A percentile compares a stretch with the other conserved stretches of the same genome.
Evolutionary conservation across 2,797 vertebrate species (phyloP).

Genomic region (Platalea minor): DNA sequence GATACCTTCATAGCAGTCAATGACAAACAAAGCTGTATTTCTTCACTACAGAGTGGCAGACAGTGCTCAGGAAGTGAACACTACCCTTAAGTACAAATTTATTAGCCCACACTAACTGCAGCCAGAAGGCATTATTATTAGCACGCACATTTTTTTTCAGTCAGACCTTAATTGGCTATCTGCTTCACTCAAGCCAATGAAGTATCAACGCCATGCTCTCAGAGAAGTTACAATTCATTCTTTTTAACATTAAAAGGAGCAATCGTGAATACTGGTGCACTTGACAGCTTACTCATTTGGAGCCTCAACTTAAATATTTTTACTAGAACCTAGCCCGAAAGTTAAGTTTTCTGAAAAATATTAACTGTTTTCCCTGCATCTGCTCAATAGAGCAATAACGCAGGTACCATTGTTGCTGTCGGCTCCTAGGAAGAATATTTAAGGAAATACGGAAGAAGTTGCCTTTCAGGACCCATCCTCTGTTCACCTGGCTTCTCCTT

Average conservation of each 20-base stretch:
- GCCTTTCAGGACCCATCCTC: neutral
- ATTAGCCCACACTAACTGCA: neutral
- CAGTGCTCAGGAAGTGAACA: neutral
- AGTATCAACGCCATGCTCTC: neutral
- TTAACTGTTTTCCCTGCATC: neutral
- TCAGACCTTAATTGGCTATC: neutral
- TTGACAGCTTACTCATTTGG: neutral
- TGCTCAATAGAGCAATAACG: neutral
- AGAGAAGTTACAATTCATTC: neutral
- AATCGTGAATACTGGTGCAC: neutral
- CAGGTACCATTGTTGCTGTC: neutral
- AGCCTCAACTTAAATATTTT: neutral
- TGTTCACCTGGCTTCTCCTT: neutral
- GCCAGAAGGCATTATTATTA: neutral
- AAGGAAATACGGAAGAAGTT: neutral
- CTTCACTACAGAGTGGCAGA: neutral
- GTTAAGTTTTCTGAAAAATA: neutral
- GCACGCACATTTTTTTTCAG: neutral
- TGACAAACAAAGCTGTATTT: neutral
- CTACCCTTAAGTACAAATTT: neutral
- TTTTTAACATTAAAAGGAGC: neutral
- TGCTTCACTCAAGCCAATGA: neutral
- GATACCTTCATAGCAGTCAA: neutral
- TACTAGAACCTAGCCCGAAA: neutral
- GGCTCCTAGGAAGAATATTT: neutral